A percentile compares a stretch with the other conserved stretches of the same genome.
Evolutionary conservation across 2,888 invertebrate genomes (phyloP).

Genomic region (Epinotia demarniana): DNA sequence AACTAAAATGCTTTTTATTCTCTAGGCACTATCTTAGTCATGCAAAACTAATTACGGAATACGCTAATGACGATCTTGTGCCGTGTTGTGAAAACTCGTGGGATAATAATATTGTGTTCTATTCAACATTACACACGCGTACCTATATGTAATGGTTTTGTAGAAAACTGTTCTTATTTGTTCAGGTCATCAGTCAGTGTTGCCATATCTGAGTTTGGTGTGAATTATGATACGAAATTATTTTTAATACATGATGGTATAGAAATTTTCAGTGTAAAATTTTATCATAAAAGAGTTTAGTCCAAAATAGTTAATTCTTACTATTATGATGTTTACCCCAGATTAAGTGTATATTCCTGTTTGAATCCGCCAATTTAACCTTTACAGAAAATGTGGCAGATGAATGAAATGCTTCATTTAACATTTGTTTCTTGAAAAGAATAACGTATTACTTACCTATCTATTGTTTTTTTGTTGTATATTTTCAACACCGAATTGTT

Average conservation of each 20-base stretch:
- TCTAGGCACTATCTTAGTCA: slow-evolving; percentile 65
- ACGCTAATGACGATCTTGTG: slow-evolving; percentile 49
- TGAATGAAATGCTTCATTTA: background rate
- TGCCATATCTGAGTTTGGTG: no score
- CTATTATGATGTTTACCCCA: background rate
- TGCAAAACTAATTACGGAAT: slow-evolving; percentile 75
- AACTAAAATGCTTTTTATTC: slow-evolving; percentile 63
- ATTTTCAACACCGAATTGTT: slow-evolving; percentile 11
- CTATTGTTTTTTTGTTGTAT: background rate
- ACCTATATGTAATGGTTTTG: background rate
- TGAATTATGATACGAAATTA: no score
- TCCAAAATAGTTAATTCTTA: background rate
- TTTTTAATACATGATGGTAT: no score
- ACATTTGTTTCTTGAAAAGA: background rate
- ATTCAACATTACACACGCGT: slow-evolving; percentile 17
- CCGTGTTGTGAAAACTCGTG: slow-evolving; percentile 51
- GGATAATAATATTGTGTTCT: slow-evolving; percentile 43
- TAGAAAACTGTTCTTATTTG: no score
- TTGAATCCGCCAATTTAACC: no score
- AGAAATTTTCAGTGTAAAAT: no score
- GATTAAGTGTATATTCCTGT: background rate
- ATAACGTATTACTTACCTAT: background rate
- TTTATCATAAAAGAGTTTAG: background rate
- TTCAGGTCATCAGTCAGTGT: no score
- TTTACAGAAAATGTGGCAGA: no score